Evolutionary conservation across 2,888 invertebrate genomes (phyloP).

Genomic region (Nomada ferruginata): DNA sequence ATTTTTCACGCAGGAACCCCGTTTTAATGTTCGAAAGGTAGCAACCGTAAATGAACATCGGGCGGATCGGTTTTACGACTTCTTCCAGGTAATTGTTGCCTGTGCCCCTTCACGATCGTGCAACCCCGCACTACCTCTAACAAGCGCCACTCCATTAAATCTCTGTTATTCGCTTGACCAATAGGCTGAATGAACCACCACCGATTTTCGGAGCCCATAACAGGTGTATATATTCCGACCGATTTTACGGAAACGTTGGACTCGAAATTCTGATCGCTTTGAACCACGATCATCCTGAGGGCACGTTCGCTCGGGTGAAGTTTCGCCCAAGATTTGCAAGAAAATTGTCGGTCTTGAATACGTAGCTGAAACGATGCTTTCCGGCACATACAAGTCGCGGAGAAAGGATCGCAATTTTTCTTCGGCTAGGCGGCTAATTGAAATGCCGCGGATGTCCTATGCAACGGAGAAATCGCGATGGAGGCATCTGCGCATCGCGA

Average conservation of each 20-base stretch:
- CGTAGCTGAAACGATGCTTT: neutral
- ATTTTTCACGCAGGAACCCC: constrained; percentile 55
- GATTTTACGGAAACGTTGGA: constrained; percentile 15
- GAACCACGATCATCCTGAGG: neutral
- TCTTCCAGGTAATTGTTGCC: constrained; percentile 57
- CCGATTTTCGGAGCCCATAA: neutral
- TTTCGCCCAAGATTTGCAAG: no score
- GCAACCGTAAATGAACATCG: constrained; percentile 49
- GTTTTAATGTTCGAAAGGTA: constrained; percentile 38
- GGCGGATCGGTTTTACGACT: constrained; percentile 58
- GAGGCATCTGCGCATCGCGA: constrained; percentile 38
- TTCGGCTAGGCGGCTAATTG: constrained; percentile 48
- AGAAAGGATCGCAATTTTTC: constrained; percentile 32
- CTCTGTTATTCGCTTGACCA: neutral
- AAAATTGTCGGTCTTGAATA: no score
- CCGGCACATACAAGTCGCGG: neutral
- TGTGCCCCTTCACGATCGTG: constrained; percentile 3
- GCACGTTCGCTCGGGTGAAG: neutral
- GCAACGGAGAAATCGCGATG: constrained; percentile 54
- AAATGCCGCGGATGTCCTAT: constrained; percentile 57
- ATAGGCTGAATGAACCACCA: neutral
- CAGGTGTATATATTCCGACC: neutral
- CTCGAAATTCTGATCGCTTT: neutral
- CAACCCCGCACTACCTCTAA: neutral
- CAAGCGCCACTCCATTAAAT: constrained; percentile 36